phyloP scores from a whole-genome alignment of 2,888 invertebrate genomes.

The Choreutis nemorana region DNA sequence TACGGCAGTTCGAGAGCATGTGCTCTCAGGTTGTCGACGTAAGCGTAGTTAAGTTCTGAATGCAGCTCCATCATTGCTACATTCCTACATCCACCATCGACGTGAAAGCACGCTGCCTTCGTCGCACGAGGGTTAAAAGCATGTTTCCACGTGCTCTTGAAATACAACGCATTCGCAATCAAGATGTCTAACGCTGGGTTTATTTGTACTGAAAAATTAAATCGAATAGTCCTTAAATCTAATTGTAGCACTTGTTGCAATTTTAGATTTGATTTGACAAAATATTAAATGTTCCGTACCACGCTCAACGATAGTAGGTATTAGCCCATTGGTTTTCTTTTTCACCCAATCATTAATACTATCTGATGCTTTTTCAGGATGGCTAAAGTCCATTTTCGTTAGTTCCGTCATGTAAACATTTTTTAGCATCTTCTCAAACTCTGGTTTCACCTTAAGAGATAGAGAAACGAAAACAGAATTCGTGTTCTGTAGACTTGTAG shows the following conservation, averaged over 20 bases:
- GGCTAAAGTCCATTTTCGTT: slow-evolving; percentile 52
- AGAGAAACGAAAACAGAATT: slow-evolving; percentile 58
- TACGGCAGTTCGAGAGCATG: slow-evolving; percentile 73
- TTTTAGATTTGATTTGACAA: not conserved
- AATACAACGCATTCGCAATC: slow-evolving; percentile 71
- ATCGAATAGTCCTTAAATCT: no score
- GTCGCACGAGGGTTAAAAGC: slow-evolving; percentile 64
- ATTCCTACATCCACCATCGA: slow-evolving; percentile 42
- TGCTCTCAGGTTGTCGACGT: slow-evolving; percentile 62
- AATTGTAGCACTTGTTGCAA: no score
- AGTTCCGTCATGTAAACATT: slow-evolving; percentile 59
- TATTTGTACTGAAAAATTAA: slow-evolving; percentile 56
- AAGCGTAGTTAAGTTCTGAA: slow-evolving; percentile 64
- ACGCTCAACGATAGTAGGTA: slow-evolving; percentile 57
- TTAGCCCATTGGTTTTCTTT: slow-evolving; percentile 61
- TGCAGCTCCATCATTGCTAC: slow-evolving; percentile 69
- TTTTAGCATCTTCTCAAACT: slow-evolving; percentile 47
- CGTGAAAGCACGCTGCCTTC: slow-evolving; percentile 59
- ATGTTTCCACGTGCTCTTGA: slow-evolving; percentile 70
- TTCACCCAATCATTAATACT: slow-evolving; percentile 70
- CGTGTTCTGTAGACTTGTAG: slow-evolving; percentile 48
- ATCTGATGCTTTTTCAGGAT: slow-evolving; percentile 36
- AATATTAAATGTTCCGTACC: slow-evolving; percentile 33
- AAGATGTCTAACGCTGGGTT: slow-evolving; percentile 55
- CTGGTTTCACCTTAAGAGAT: slow-evolving; percentile 33